Evolutionary conservation across 2,797 vertebrate species (phyloP), one percentile per base, ranked within the genome.

Genomic region (Aulostomus chinensis): DNA sequence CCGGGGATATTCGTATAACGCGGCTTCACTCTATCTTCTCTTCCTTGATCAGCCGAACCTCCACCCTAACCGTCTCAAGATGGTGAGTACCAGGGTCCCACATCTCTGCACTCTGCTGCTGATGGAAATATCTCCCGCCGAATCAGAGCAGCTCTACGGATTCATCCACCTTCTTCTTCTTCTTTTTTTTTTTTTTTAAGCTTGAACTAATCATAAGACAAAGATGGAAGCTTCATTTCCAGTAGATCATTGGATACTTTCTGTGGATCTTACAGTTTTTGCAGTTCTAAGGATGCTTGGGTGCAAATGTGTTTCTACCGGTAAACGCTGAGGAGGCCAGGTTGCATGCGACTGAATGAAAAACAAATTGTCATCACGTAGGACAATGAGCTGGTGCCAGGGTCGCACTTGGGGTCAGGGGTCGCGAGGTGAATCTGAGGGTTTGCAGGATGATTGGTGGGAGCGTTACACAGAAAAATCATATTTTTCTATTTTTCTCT

Each of bases 21-120:
- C 89, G 90, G 91, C 85, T 86, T 88, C 89, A 87, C 85, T 73
- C 58, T 69, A 56, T 88, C 89, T 85, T 90, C 81, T 81, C 84
- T 86, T 67, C 85, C 87, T 90, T 87, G 81, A 91, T 80, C 86
- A 67, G 71, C 20, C 87, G 68, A 83, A 81, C 62, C 83, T 87
- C 87, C 80, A 68, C 80, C 84, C 78, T 62, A 20, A 90, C 78
- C 84, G 73, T 89, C 87, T 84, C 54, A 65, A 88, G 75, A 92
- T 92, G 91, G 91, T 92, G 91, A 92, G 91, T 92, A 91, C 48
- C 67, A 39, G 41, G 36, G 47, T 16, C 38, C 34, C 24, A 9
- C 24, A 25, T 25, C 53, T 42, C 2, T 34, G 32, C 15, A 38
- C 72, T 60, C 43, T 64, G 58, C 59, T 57, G 57, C 68, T 9